phyloP scores from a whole-genome alignment of 2,888 invertebrate species.

The Acleris sparsana region DNA sequence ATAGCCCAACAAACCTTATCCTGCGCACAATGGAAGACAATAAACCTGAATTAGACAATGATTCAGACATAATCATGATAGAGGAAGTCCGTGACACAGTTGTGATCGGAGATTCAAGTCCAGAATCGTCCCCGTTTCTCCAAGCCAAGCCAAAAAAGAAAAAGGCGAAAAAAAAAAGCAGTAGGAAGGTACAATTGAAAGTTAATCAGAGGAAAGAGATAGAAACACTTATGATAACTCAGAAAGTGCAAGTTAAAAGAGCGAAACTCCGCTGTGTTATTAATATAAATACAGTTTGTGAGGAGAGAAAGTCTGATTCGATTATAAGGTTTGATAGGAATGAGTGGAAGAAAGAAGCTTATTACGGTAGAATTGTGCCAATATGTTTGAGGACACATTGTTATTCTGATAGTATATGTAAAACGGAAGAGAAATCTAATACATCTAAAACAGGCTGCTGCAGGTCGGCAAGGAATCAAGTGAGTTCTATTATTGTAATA shows the following conservation, averaged over 20 bases:
- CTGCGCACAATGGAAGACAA: conserved; percentile 20
- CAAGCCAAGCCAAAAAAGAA: conserved; percentile 1
- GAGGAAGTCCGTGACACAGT: conserved; percentile 15
- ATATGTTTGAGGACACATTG: conserved; percentile 36
- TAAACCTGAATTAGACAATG: conserved; percentile 1
- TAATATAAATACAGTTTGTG: conserved; percentile 21
- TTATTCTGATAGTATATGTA: neutral
- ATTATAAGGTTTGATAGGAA: conserved; percentile 15
- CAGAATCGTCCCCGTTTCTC: neutral
- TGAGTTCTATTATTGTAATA: conserved; percentile 1
- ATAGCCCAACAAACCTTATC: neutral
- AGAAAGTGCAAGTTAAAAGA: conserved; percentile 40
- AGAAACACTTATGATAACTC: conserved; percentile 42
- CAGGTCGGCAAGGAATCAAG: conserved; percentile 16
- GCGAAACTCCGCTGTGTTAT: conserved; percentile 39
- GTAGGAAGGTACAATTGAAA: conserved; percentile 3
- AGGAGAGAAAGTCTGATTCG: conserved; percentile 13
- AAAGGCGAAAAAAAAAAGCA: conserved; percentile 14
- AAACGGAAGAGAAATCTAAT: neutral
- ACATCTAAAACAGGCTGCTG: conserved; percentile 9
- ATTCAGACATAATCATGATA: conserved; percentile 20
- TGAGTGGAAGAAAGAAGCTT: conserved; percentile 24
- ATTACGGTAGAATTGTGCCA: conserved; percentile 40
- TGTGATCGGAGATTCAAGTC: neutral
- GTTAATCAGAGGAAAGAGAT: conserved; percentile 3